phyloP scores from a whole-genome alignment of 2,888 invertebrate genomes.

The Melieria picta region DNA sequence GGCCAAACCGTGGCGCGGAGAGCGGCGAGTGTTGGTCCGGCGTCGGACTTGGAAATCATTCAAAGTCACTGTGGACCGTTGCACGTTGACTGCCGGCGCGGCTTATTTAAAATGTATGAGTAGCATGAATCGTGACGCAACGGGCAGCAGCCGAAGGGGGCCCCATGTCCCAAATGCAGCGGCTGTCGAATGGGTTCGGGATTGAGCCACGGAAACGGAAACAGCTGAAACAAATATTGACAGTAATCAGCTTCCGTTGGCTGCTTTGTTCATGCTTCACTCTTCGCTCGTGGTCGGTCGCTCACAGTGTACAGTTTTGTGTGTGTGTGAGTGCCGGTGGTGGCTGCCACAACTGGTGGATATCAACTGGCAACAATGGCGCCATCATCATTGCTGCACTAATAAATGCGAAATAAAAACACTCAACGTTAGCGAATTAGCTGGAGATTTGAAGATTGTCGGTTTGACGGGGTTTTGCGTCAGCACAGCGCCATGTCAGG shows the following conservation, averaged over 20 bases:
- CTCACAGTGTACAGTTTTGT: not conserved
- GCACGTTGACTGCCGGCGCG: not conserved
- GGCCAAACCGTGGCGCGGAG: no score
- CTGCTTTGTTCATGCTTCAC: no score
- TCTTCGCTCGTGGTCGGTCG: no score
- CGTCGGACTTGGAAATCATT: slow-evolving; percentile 9
- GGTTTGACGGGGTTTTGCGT: no score
- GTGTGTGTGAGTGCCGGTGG: not conserved
- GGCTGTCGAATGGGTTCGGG: slow-evolving; percentile 7
- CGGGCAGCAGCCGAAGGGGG: not conserved
- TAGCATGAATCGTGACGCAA: slow-evolving; percentile 8
- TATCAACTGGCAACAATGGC: not conserved
- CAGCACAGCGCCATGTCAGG: no score
- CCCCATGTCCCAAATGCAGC: slow-evolving; percentile 2
- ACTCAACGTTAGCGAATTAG: not conserved
- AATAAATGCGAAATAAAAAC: slow-evolving; percentile 1
- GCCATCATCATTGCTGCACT: not conserved
- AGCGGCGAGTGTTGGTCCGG: not conserved
- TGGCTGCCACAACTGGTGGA: not conserved
- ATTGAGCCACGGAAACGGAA: slow-evolving; percentile 43
- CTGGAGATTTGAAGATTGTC: not conserved
- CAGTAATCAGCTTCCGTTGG: slow-evolving; percentile 54
- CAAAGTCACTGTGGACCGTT: slow-evolving; percentile 21
- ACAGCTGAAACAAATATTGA: slow-evolving; percentile 58
- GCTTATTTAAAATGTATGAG: slow-evolving; percentile 20